Conservation (phyloP, 2,113 vertebrate species). For the Daphoenositta chrysoptera region DNA sequence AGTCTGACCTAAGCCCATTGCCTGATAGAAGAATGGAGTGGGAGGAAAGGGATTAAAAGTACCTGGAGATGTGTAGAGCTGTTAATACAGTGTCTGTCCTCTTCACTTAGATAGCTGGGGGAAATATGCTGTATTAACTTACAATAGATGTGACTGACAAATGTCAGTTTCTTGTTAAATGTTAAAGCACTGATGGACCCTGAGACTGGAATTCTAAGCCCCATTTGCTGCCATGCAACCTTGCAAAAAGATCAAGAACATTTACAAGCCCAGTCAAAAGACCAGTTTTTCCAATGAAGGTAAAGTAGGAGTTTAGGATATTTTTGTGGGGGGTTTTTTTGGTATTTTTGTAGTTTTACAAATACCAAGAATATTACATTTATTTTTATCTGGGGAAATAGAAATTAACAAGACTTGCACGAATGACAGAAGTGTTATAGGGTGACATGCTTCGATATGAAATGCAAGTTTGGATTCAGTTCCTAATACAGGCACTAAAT, state of each 20-base stretch:
- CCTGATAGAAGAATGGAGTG: not conserved
- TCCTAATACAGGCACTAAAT: not conserved
- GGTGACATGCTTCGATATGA: not conserved
- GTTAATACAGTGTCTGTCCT: not conserved
- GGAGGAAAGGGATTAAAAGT: not conserved
- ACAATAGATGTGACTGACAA: not conserved
- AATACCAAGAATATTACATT: not conserved
- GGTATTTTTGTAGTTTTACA: not conserved
- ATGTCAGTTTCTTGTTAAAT: not conserved
- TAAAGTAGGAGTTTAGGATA: not conserved
- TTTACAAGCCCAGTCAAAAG: not conserved
- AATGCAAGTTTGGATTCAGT: not conserved
- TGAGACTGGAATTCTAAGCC: not conserved
- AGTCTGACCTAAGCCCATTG: conserved; percentile 56
- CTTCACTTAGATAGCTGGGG: not conserved
- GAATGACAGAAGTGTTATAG: not conserved
- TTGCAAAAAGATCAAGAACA: not conserved
- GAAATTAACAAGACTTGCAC: not conserved
- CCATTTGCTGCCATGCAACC: not conserved
- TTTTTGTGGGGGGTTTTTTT: not conserved
- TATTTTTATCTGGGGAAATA: not conserved
- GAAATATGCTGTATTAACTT: not conserved
- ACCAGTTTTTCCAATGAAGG: not conserved
- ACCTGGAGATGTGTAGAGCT: not conserved
- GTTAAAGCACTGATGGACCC: not conserved